Evolutionary conservation across 2,888 invertebrate species (phyloP).

Genomic region (Rhagophthalmus giganteus): DNA sequence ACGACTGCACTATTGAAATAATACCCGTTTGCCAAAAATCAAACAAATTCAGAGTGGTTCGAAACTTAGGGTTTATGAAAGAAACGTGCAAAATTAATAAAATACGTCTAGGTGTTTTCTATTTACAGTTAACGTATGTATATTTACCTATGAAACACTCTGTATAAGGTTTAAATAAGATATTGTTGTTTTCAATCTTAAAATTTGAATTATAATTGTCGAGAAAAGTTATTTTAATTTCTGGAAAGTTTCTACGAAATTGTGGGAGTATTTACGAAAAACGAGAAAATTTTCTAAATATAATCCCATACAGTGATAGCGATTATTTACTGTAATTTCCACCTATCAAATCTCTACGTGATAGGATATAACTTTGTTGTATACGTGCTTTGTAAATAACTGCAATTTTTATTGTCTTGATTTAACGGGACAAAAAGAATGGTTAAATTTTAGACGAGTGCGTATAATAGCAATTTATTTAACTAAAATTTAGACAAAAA

Average conservation of each 20-base stretch:
- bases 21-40: no score
- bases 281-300: conserved; percentile 10
- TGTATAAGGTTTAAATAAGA: no score
- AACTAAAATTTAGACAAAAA: conserved; percentile 37
- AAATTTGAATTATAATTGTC: no score
- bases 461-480: neutral
- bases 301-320: conserved; percentile 20
- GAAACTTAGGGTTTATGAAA: no score
- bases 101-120: no score
- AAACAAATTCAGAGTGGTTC: no score
- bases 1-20: no score
- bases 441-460: neutral
- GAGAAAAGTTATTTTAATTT: neutral
- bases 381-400: neutral
- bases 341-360: conserved; percentile 23
- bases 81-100: no score
- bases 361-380: conserved; percentile 2
- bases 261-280: neutral
- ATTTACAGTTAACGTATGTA: no score
- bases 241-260: neutral
- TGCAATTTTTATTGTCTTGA: neutral
- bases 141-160: no score
- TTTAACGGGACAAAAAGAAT: no score
- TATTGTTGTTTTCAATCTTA: no score
- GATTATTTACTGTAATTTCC: conserved; percentile 16